phyloP scores from a whole-genome alignment of 2,888 invertebrate species.

The Sesamia inferens region DNA sequence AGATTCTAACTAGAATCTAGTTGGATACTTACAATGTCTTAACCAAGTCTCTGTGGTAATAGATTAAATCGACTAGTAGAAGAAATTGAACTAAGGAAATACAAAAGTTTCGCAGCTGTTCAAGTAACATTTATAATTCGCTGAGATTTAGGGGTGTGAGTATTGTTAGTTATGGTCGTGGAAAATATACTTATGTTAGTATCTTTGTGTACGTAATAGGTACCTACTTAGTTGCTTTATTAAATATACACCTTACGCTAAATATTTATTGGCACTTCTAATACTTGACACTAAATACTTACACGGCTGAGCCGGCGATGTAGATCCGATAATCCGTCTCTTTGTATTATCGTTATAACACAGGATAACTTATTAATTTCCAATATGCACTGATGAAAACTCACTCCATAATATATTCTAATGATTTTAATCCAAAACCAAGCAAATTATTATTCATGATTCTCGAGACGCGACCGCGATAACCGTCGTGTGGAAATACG shows the following conservation, averaged over 20 bases:
- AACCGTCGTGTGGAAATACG: constrained; percentile 47
- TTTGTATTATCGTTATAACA: constrained; percentile 33
- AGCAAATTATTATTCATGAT: constrained; percentile 33
- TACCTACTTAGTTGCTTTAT: not conserved
- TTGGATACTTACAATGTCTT: not conserved
- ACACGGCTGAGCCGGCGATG: constrained; percentile 32
- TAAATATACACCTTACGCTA: not conserved
- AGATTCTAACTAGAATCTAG: constrained; percentile 20
- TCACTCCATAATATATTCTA: constrained; percentile 25
- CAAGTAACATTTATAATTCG: not conserved
- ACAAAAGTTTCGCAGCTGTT: not conserved
- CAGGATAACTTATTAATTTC: constrained; percentile 18
- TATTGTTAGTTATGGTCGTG: not conserved
- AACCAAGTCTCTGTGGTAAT: no score
- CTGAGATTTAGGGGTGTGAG: not conserved
- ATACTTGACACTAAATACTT: constrained; percentile 37
- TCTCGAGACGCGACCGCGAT: constrained; percentile 38
- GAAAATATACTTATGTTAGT: not conserved
- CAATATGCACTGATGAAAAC: constrained; percentile 15
- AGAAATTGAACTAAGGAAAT: no score
- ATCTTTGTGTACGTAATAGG: no score
- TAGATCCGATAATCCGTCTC: constrained; percentile 2
- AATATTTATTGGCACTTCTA: not conserved
- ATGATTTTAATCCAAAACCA: constrained; percentile 34
- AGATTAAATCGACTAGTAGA: no score